phyloP scores from a whole-genome alignment of 2,113 vertebrate genomes.

The Theristicus caerulescens region DNA sequence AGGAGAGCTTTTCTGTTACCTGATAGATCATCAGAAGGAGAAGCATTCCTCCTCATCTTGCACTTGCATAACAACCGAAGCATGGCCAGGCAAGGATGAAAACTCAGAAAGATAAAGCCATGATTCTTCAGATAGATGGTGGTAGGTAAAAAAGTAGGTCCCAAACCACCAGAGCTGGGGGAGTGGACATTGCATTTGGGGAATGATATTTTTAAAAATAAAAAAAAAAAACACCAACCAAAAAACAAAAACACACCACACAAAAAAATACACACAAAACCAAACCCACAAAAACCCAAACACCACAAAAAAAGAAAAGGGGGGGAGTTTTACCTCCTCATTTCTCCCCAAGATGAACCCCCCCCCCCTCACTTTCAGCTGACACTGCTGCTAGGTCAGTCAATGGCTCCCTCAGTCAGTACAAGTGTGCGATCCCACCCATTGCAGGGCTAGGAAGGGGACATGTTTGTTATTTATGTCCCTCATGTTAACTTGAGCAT shows the following conservation, averaged over 20 bases:
- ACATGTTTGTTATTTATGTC: not conserved
- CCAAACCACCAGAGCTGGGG: not conserved
- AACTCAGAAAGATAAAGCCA: not conserved
- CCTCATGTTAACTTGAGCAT: not conserved
- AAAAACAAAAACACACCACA: not conserved
- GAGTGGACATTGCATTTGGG: not conserved
- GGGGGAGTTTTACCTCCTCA: accelerated
- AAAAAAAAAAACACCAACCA: not conserved
- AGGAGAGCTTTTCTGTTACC: not conserved
- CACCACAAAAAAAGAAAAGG: not conserved
- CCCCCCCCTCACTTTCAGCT: not conserved
- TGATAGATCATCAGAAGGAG: not conserved
- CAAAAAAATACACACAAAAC: not conserved
- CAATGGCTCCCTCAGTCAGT: not conserved
- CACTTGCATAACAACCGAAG: not conserved
- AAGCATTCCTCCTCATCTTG: not conserved
- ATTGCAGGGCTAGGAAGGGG: not conserved
- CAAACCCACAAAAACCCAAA: not conserved
- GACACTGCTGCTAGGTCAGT: not conserved
- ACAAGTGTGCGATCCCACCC: not conserved
- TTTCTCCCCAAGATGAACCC: not conserved
- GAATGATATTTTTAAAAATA: not conserved
- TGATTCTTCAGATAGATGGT: not conserved
- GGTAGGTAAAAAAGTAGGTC: not conserved
- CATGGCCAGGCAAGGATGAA: not conserved